Evolutionary conservation across 2,113 vertebrate genomes (phyloP).

Genomic region (Dromiciops gliroides): DNA sequence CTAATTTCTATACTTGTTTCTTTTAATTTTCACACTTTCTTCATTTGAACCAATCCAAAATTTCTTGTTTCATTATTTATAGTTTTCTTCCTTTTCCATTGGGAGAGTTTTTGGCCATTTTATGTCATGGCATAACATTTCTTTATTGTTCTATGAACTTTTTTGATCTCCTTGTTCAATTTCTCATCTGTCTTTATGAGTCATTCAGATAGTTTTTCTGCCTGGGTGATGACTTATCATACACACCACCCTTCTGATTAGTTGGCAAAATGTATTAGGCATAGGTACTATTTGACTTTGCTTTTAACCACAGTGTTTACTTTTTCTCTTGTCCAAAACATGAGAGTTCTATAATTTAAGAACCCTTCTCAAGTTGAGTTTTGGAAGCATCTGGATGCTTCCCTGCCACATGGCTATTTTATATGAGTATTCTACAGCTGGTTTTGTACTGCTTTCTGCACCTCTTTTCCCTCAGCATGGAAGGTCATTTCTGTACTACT

Average conservation of each 20-base stretch:
- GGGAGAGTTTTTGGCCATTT: neutral
- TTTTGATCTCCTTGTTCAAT: neutral
- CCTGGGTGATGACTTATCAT: neutral
- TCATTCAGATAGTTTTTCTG: neutral
- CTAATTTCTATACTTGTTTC: neutral
- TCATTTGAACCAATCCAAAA: neutral
- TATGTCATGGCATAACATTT: neutral
- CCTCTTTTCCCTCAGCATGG: neutral
- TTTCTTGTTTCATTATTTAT: neutral
- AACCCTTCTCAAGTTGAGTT: neutral
- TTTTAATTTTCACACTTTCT: neutral
- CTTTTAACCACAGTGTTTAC: neutral
- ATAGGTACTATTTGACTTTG: neutral
- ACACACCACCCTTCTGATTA: neutral
- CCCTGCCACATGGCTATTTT: neutral
- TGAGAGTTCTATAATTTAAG: neutral
- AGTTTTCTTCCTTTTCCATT: neutral
- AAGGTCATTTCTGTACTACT: neutral
- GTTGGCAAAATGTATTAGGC: neutral
- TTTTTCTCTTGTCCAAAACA: neutral
- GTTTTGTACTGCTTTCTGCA: neutral
- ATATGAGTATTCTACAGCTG: neutral
- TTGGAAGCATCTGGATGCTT: neutral
- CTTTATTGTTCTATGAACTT: neutral
- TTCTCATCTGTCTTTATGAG: neutral